Evolutionary conservation across 2,888 invertebrate species (phyloP).

Genomic region (Dione juno): DNA sequence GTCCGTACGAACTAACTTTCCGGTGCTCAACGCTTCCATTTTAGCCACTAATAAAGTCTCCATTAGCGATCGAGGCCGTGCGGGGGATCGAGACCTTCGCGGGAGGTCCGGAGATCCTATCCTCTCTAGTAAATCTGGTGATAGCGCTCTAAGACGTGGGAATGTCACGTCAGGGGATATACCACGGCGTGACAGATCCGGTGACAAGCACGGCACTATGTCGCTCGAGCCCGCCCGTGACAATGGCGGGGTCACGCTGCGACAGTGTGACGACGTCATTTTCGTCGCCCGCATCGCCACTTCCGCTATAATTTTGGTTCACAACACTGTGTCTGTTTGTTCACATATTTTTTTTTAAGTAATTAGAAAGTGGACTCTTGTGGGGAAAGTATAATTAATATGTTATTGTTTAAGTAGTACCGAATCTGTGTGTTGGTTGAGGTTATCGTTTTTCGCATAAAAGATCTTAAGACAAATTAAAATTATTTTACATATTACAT

Average conservation of each 20-base stretch:
- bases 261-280: slow-evolving; percentile 80
- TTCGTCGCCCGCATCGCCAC: slow-evolving; percentile 76
- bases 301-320: slow-evolving; percentile 45
- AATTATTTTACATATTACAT: neutral
- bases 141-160: slow-evolving; percentile 64
- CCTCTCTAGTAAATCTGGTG: slow-evolving; percentile 71
- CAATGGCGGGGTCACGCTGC: slow-evolving; percentile 79
- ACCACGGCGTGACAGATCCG: slow-evolving; percentile 67
- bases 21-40: slow-evolving; percentile 88
- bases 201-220: slow-evolving; percentile 62
- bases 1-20: slow-evolving; percentile 87
- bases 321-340: slow-evolving; percentile 44
- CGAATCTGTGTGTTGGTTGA: slow-evolving; percentile 33
- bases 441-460: neutral
- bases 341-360: slow-evolving; percentile 13
- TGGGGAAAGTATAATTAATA: slow-evolving; percentile 6
- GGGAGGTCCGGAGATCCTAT: slow-evolving; percentile 78
- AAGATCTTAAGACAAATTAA: neutral
- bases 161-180: slow-evolving; percentile 73
- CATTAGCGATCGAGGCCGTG: slow-evolving; percentile 90
- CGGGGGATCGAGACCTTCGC: slow-evolving; percentile 77
- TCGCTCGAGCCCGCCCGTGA: slow-evolving; percentile 78
- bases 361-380: slow-evolving; percentile 25
- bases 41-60: slow-evolving; percentile 91
- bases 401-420: slow-evolving; percentile 22